Base-by-base conservation (phyloP, 1,140 invertebrate genomes). In the Andrena cerasifolii region DNA sequence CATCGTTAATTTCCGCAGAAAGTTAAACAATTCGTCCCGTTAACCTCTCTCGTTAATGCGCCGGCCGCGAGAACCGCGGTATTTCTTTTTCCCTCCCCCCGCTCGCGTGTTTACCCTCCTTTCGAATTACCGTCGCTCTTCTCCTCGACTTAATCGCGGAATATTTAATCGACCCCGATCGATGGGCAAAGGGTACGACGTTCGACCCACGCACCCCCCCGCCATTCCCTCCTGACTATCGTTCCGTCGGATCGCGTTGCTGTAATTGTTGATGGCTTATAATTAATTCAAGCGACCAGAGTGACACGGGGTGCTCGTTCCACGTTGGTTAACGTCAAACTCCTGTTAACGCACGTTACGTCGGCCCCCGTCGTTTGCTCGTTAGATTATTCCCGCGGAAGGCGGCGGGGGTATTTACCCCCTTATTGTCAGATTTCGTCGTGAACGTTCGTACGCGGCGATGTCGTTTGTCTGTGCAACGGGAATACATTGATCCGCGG, bases 241-340 rank as follows among this genome's bases (percentile, higher is more conserved):
- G n/a, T n/a, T n/a, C n/a, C n/a, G n/a, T n/a, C n/a, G n/a, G n/a
- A n/a, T n/a, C n/a, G n/a, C n/a, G n/a, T n/a, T n/a, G n/a, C n/a
- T 21, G 65, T 26, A 68, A 53, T 53, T 40, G 31, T 68, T 24
- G 65, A 53, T 26, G n/a, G 49, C 33, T 66, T 31, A 33, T 66
- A 54, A 68, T 54, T 54, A 31, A 68, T 68, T 54, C 65, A 40
- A 21, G n/a, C 33, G 65, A 26, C 47, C 49, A 24, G 36, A 53
- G 49, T 5, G 63, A 51, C 45, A 43, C 28, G n/a, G n/a, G n/a
- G n/a, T n/a, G 65, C 49, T 53, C 47, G 65, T 68, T 54, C 49
- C 33, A 54, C 47, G 65, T 16, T 21, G 28, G 65, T 68, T 68
- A 68, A 68, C 49, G 65, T 40, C 68, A 47, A n/a, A 71, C 24